These are phyloP conservation scores for Squalus acanthias DNA, from an alignment of 2,797 vertebrate genomes.

Conservation along the genomic window DNA sequence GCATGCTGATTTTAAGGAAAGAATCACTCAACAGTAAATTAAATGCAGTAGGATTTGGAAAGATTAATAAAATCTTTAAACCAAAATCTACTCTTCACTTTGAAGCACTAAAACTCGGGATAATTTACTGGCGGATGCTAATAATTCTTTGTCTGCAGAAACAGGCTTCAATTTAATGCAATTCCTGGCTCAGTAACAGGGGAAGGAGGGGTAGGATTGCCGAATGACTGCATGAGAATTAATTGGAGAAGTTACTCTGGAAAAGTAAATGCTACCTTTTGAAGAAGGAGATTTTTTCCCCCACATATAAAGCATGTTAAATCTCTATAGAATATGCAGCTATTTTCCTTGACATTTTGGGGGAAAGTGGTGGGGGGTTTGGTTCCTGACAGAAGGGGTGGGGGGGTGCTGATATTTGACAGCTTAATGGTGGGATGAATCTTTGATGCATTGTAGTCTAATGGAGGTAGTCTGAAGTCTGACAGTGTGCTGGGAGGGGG, in stretches of 20 bases:
- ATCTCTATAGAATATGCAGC: neutral
- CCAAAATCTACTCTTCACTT: slow-evolving; percentile 14
- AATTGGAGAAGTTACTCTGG: neutral
- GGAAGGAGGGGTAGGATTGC: neutral
- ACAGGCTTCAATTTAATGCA: neutral
- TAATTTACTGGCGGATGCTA: neutral
- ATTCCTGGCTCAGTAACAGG: neutral
- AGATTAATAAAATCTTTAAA: slow-evolving; percentile 27
- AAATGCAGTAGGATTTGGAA: neutral
- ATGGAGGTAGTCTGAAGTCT: neutral
- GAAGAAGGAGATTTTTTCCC: neutral
- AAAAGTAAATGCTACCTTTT: neutral
- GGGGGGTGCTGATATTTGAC: too few species aligned
- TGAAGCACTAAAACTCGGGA: neutral
- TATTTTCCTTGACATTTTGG: neutral
- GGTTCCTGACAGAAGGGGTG: neutral
- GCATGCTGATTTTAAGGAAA: neutral
- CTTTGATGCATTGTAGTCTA: neutral
- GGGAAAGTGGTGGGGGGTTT: neutral
- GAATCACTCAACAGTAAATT: neutral
- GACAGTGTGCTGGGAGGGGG: neutral
- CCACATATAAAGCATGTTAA: neutral
- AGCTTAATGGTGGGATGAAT: neutral
- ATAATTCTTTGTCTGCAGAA: neutral
- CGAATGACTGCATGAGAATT: neutral